These are phyloP conservation scores for Anas bahamensis DNA, from an alignment of 2,797 vertebrate species.

Conservation along the genomic window DNA sequence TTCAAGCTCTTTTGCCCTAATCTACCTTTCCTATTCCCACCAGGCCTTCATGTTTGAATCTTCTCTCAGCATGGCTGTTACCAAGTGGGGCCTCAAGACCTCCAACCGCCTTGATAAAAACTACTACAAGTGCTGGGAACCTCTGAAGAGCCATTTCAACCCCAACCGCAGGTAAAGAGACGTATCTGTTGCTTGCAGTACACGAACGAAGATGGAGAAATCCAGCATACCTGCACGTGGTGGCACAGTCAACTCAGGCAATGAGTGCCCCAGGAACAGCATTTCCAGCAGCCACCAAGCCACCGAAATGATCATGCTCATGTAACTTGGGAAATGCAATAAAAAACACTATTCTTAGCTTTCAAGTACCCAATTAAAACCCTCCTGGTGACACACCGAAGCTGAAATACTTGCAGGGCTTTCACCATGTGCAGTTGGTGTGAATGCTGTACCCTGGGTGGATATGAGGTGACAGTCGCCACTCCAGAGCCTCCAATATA, in stretches of 20 bases:
- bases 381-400: neutral
- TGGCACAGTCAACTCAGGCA: accelerated
- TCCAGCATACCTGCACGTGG: accelerated
- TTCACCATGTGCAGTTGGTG: neutral
- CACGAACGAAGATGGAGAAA: neutral
- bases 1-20: neutral
- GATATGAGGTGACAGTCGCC: accelerated
- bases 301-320: accelerated
- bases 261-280: accelerated
- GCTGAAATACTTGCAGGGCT: neutral
- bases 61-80: slow-evolving; percentile 92
- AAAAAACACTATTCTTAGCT: neutral
- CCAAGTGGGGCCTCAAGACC: slow-evolving; percentile 92
- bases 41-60: slow-evolving; percentile 99
- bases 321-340: neutral
- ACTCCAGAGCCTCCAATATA: neutral
- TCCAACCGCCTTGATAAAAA: slow-evolving; percentile 89
- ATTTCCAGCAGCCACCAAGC: neutral
- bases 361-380: slow-evolving; percentile 19
- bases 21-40: neutral
- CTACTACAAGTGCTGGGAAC: slow-evolving; percentile 95
- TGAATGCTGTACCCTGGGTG: neutral
- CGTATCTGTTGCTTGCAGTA: neutral
- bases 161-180: slow-evolving; percentile 81
- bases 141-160: slow-evolving; percentile 90